Evolutionary conservation across 1,140 invertebrate genomes (phyloP), one percentile per base, ranked within the genome.

Genomic region (Asbolus verrucosus): DNA sequence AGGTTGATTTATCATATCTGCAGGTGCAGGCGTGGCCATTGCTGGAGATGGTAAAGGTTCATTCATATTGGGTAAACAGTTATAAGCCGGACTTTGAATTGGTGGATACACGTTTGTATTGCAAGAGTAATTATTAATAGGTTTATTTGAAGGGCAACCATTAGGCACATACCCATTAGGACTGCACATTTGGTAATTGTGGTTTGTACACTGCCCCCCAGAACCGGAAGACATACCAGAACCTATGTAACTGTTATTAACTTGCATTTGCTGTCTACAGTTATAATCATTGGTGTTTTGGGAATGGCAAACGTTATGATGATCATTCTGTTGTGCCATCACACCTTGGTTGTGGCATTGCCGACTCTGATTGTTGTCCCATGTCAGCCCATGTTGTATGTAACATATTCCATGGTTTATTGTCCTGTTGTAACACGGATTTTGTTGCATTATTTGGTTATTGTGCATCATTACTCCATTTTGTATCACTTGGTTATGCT

Each of bases 31-130:
- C 0, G 87, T 82, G 4, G 85, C 88, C 4, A 87, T 85, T 2
- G 87, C 85, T 3, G 87, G 87, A 2, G 86, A 88, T 0, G 84
- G 83, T 71, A 89, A 77, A 6, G 85, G 84, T 67, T 87, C 86
- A 65, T 84, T 73, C 33, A 73, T 69, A 15, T 61, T 75, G 11
- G 75, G 71, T 3, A 71, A 38, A 31, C 77, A 79, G 21, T 65
- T 73, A 50, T 76, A 76, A 6, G 11, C 59, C 0, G 69, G 62
- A 50, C 46, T 70, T 30, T 71, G 70, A 18, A 69, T 66, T 13
- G 60, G 15, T 15, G 36, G 63, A 67, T 54, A 62, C 36, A 69
- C 36, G 61, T 27, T 59, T 2, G 41, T 46, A 54, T 67, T 62
- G 13, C 54, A 68, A 33, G 18, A 11, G 18, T 46, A 59, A 27